A percentile compares a stretch with the other conserved stretches of the same genome.
These are phyloP conservation scores for Drosophila ogumai DNA, from an alignment of 1,140 invertebrate genomes.

Conservation along the genomic window DNA sequence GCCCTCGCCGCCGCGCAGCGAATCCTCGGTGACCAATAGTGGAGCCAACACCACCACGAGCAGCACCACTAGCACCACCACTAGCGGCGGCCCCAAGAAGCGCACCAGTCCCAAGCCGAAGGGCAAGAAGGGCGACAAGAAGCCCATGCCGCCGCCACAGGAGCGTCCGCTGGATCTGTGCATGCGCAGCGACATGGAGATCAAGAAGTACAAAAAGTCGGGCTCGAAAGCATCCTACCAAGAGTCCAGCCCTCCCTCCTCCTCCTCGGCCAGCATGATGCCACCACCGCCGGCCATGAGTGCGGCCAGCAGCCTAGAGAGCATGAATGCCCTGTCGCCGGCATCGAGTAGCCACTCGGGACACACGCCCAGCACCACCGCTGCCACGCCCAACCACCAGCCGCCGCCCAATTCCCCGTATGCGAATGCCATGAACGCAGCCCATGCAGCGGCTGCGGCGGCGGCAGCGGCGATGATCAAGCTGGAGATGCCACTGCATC, in stretches of 20 bases:
- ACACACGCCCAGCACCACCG: conserved; percentile 55
- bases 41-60: conserved; percentile 7
- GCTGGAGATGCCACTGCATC: conserved; percentile 83
- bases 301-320: conserved; percentile 71
- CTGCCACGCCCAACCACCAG: conserved; percentile 51
- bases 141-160: conserved; percentile 87
- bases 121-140: conserved; percentile 63
- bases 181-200: conserved; percentile 85
- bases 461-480: conserved; percentile 84
- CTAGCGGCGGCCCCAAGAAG: conserved; percentile 15
- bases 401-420: conserved; percentile 45
- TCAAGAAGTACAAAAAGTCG: conserved; percentile 71
- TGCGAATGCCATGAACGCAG: conserved; percentile 66
- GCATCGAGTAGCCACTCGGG: conserved; percentile 72
- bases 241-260: conserved; percentile 52
- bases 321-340: conserved; percentile 75
- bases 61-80: background rate
- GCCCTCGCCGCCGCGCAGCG: conserved; percentile 82
- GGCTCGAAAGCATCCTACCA: conserved; percentile 84
- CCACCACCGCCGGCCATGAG: conserved; percentile 82
- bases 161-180: conserved; percentile 95
- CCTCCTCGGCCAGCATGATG: conserved; percentile 69
- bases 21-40: conserved; percentile 62
- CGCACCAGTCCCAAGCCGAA: conserved; percentile 54
- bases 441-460: conserved; percentile 75